Conservation (phyloP, 2,113 vertebrate genomes). For the Pogonocichla stellata region DNA sequence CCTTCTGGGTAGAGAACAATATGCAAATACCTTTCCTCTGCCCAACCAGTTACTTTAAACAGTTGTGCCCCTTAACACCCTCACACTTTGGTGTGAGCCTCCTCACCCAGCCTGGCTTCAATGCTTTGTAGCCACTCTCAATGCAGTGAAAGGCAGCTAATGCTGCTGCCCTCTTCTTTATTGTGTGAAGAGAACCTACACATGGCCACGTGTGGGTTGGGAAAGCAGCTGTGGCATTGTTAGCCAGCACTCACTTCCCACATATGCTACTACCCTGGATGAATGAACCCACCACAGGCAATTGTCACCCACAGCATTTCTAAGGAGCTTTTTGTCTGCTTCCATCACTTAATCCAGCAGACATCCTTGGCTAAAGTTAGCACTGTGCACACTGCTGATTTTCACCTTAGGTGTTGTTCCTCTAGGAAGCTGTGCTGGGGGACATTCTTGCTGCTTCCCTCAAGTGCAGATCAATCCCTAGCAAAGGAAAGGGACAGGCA, state of each 20-base stretch:
- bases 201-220: background rate
- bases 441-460: background rate
- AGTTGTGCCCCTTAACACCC: background rate
- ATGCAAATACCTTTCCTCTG: background rate
- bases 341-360: background rate
- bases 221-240: slow-evolving; percentile 60
- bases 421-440: background rate
- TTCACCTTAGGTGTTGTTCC: background rate
- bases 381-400: background rate
- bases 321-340: slow-evolving; percentile 22
- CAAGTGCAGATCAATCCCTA: background rate
- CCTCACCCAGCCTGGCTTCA: background rate
- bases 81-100: background rate
- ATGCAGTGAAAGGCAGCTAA: slow-evolving; percentile 4
- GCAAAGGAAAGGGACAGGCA: background rate
- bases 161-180: background rate
- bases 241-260: slow-evolving; percentile 4
- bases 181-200: slow-evolving; percentile 23
- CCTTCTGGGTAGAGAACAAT: background rate
- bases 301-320: slow-evolving; percentile 14
- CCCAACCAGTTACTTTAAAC: background rate
- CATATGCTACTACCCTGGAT: background rate
- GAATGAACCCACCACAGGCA: slow-evolving; percentile 17
- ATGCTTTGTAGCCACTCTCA: slow-evolving; percentile 39
- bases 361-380: background rate